These are phyloP conservation scores for Rhingia campestris DNA, from an alignment of 2,888 invertebrate species.

Conservation along the genomic window DNA sequence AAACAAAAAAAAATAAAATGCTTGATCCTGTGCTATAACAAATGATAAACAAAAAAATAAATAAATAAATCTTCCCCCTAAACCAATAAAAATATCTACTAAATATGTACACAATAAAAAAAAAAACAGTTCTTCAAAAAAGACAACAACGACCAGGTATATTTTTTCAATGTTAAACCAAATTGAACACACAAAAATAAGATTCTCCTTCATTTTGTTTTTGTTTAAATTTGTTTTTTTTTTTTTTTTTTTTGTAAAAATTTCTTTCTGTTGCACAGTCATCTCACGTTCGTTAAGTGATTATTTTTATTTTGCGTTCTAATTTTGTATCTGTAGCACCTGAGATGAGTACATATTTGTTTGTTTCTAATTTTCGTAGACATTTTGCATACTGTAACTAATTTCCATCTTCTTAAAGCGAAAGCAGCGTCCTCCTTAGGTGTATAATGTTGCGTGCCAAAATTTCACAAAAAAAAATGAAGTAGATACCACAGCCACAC, in stretches of 20 bases:
- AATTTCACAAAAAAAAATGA: not conserved
- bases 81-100: constrained; percentile 34
- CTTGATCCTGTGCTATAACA: constrained; percentile 64
- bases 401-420: constrained; percentile 33
- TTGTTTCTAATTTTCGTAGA: constrained; percentile 27
- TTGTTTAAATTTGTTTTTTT: too few relatives aligned
- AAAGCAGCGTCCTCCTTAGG: not conserved
- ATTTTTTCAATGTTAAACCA: constrained; percentile 59
- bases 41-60: constrained; percentile 22
- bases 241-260: not conserved
- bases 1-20: constrained; percentile 34
- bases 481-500: constrained; percentile 9
- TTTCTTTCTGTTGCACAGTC: constrained; percentile 51
- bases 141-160: constrained; percentile 82
- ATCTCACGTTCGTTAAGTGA: constrained; percentile 34
- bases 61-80: constrained; percentile 24
- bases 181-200: constrained; percentile 21
- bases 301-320: constrained; percentile 37
- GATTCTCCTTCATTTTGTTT: constrained; percentile 21
- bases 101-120: constrained; percentile 45
- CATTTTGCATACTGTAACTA: constrained; percentile 56
- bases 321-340: constrained; percentile 47
- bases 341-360: constrained; percentile 24
- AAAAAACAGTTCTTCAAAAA: constrained; percentile 81
- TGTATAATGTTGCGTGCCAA: not conserved